These are phyloP conservation scores for Zaprionus capensis DNA, from an alignment of 1,140 invertebrate species.

Conservation along the genomic window DNA sequence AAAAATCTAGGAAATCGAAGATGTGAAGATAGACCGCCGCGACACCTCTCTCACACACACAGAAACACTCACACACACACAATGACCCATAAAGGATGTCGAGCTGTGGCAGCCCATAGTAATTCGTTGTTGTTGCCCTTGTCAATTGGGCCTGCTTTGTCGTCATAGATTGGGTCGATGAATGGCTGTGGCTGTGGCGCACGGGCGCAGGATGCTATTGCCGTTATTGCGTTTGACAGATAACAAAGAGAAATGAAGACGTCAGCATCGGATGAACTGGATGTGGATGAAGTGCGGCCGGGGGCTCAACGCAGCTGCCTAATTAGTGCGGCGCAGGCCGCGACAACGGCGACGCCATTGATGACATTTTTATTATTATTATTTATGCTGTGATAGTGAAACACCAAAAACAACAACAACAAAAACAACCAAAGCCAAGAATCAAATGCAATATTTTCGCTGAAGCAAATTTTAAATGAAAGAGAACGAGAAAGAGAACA, in stretches of 20 bases:
- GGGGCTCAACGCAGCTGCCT: slow-evolving; percentile 65
- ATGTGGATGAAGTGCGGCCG: slow-evolving; percentile 32
- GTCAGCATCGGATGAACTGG: slow-evolving; percentile 60
- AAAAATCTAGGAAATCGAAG: slow-evolving; percentile 31
- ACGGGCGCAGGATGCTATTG: slow-evolving; percentile 47
- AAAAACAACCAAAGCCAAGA: slow-evolving; percentile 49
- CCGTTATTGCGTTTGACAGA: slow-evolving; percentile 53
- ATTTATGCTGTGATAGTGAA: slow-evolving; percentile 81
- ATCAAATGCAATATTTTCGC: slow-evolving; percentile 73
- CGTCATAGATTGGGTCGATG: slow-evolving; percentile 58
- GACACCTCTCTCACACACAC: not conserved
- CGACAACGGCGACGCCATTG: slow-evolving; percentile 43
- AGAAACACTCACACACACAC: slow-evolving; percentile 16
- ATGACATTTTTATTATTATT: slow-evolving; percentile 65
- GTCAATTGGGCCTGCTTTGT: slow-evolving; percentile 53
- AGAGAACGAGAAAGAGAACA: slow-evolving; percentile 34
- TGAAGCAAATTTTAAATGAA: slow-evolving; percentile 35
- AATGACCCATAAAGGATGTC: slow-evolving; percentile 59
- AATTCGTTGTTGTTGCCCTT: slow-evolving; percentile 46
- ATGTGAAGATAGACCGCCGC: slow-evolving; percentile 47
- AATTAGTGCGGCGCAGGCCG: slow-evolving; percentile 43
- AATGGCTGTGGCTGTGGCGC: slow-evolving; percentile 44
- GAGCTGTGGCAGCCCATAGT: slow-evolving; percentile 43
- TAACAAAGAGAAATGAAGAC: slow-evolving; percentile 71
- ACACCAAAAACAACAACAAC: slow-evolving; percentile 61